Evolutionary conservation across 30 jellyfish, hydroid and myxozoan species (phyloP).

Genomic region (Sanderia malayensis): DNA sequence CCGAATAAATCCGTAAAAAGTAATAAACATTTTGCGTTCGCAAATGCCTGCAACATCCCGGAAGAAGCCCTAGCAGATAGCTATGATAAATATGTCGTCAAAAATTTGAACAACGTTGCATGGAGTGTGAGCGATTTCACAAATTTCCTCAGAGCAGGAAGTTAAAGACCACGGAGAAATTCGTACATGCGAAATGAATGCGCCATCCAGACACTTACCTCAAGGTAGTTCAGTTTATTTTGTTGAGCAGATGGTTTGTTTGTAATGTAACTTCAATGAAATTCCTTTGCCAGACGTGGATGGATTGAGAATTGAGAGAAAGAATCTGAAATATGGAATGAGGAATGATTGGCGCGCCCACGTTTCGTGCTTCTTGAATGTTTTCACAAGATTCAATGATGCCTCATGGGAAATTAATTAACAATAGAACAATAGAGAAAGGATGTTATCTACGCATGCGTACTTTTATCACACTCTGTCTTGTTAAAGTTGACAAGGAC

Average conservation of each 20-base stretch:
- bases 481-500: too few relatives aligned
- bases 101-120: conserved; percentile 70
- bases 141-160: conserved; percentile 28
- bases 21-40: not conserved
- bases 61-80: conserved; percentile 50
- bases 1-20: not conserved
- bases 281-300: conserved; percentile 74
- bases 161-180: conserved; percentile 41
- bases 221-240: conserved; percentile 11
- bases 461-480: too few relatives aligned
- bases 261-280: conserved; percentile 54
- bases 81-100: conserved; percentile 82
- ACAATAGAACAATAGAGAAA: conserved; percentile 29
- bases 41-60: conserved; percentile 24
- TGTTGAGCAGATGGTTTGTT: conserved; percentile 63
- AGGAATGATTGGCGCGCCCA: conserved; percentile 99
- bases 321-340: conserved; percentile 69
- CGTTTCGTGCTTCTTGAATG: conserved; percentile 69
- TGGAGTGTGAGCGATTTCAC: conserved; percentile 46
- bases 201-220: conserved; percentile 11
- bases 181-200: conserved; percentile 52
- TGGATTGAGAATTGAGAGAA: conserved; percentile 58
- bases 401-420: conserved; percentile 58
- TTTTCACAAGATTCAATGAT: conserved; percentile 49
- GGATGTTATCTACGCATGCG: conserved; percentile 34